Base-by-base conservation (phyloP, 2,797 vertebrate genomes). In the Ptychadena robeensis region DNA sequence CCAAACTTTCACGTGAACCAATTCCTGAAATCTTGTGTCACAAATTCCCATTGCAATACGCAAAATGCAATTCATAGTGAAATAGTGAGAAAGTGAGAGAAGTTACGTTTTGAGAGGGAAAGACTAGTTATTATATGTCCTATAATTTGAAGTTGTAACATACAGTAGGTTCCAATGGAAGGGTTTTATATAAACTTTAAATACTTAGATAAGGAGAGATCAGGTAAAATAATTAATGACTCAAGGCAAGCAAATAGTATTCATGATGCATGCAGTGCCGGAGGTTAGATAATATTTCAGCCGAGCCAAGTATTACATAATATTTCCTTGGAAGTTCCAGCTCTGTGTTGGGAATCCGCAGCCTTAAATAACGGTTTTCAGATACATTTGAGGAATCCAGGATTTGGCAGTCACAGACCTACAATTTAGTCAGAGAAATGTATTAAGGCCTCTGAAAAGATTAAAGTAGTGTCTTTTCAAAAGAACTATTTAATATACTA, bases 231-330 rank as follows among this genome's bases (percentile, higher is more conserved):
- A 53, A 53, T 53, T 22, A 15, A 14, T 48, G 15, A 48, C 1
- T 11, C 12, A 44, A 22, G 4, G 37, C 22, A 11, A 79, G 32
- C 32, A 38, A 61, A 11, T 30, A 53, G 30, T 30, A 15, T 59
- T 15, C n/a, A 27, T 22, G 28, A 7, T n/a, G 34, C 34, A 73
- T 9, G 2, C 28, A 28, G 59, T 35, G 59, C 79, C 69, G 12
- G 69, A 66, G 69, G 80, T 82, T 69, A 76, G 48, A 82, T 70
- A 76, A 82, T 34, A 35, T 1, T 31, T 64, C 48, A 34, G 73
- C 12, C 7, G 12, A 67, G 72, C 80, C 72, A 82, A 82, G 32
- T 69, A 37, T 82, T 82, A 82, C 80, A 75, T 75, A 82, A 81
- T 28, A 70, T 59, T 75, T 75, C 59, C 72, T 75, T 75, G 72